Base-by-base conservation (phyloP, 2,797 vertebrate species). In the Myripristis jacobus region DNA sequence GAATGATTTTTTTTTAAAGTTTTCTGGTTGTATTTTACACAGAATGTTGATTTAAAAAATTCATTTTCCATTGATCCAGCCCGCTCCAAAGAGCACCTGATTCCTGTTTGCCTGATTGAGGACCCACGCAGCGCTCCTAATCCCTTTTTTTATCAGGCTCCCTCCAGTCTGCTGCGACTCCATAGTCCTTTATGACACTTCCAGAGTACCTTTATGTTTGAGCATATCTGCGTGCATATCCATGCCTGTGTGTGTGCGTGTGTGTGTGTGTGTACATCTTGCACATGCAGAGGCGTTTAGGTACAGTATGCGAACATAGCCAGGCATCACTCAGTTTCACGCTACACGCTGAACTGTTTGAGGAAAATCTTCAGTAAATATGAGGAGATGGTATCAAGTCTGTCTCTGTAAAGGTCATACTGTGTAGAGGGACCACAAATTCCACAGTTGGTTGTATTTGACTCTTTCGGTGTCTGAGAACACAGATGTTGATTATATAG, bases 101-200 rank as follows among this genome's bases (percentile, higher is more conserved):
- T n/a, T n/a, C n/a, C n/a, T n/a, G n/a, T n/a, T n/a, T n/a, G n/a
- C n/a, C n/a, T n/a, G n/a, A n/a, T n/a, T n/a, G n/a, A n/a, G n/a
- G n/a, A n/a, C n/a, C n/a, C n/a, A n/a, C n/a, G n/a, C n/a, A n/a
- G n/a, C n/a, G n/a, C n/a, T n/a, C n/a, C n/a, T n/a, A n/a, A n/a
- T n/a, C n/a, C n/a, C n/a, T n/a, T n/a, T n/a, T 6, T 71, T 68
- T 66, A 24, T 70, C 53, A 11, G 10, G 36, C 57, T 70, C 52
- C 51, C 25, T 69, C 29, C 66, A 29, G 43, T 65, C 31, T 38
- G 44, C 47, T 8, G 25, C 56, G 59, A 76, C 56, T 63, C 43
- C 25, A 57, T 68, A 60, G 66, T 80, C 56, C 66, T 80, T 66
- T 38, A 46, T 79, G 79, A 31, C 50, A 65, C 57, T 67, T 47